phyloP scores from a whole-genome alignment of 2,113 vertebrate genomes.

The Etheostoma cragini region DNA sequence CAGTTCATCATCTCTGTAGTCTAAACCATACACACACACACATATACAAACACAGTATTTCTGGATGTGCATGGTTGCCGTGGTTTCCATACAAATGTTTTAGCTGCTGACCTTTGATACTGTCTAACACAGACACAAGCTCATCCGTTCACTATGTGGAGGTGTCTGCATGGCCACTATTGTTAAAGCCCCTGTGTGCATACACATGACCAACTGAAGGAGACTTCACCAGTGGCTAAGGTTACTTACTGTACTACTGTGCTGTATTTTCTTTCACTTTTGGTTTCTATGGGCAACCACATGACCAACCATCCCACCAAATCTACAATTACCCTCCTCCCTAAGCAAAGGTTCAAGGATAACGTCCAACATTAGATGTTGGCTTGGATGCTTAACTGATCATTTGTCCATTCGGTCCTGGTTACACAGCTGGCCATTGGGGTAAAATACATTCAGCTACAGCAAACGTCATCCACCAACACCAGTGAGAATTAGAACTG shows the following conservation, averaged over 20 bases:
- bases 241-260: too few relatives aligned
- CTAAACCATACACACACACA: too few relatives aligned
- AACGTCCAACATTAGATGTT: conserved; percentile 1
- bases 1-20: too few relatives aligned
- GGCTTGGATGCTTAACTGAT: not conserved
- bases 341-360: not conserved
- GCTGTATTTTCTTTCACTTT: conserved; percentile 7
- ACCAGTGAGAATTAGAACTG: not conserved
- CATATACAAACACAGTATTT: not conserved
- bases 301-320: not conserved
- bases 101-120: not conserved
- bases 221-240: not conserved
- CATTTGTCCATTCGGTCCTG: conserved; percentile 7
- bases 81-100: not conserved
- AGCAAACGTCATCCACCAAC: not conserved
- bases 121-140: not conserved
- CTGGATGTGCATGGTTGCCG: not conserved
- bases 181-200: not conserved
- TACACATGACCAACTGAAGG: not conserved
- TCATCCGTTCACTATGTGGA: not conserved
- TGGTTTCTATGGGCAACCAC: not conserved
- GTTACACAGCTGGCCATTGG: not conserved
- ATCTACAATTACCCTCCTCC: not conserved
- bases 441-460: not conserved
- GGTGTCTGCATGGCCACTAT: not conserved